Conservation (phyloP, 2,888 invertebrate genomes). For the Tiphia femorata region DNA sequence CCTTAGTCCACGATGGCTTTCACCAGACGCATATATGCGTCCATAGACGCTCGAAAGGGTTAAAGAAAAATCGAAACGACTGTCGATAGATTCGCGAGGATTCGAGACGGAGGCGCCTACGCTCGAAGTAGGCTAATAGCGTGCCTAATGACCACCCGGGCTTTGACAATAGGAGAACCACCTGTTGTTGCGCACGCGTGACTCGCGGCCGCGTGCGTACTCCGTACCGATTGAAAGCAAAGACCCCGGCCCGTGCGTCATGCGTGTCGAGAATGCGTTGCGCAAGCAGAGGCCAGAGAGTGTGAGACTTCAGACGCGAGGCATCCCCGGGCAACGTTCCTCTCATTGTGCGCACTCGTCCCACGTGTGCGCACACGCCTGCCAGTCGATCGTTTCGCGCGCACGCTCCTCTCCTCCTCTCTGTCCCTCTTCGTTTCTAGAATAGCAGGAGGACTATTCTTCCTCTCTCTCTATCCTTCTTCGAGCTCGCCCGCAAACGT, state of each 20-base stretch:
- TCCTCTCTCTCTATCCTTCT: background rate
- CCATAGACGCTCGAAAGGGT: background rate
- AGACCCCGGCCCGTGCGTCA: conserved; percentile 12
- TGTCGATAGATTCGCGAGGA: conserved; percentile 5
- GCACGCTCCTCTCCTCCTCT: too few species aligned
- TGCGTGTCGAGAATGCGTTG: conserved; percentile 24
- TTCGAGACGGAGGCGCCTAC: background rate
- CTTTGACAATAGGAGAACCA: conserved; percentile 24
- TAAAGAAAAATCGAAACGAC: too few species aligned
- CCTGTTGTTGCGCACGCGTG: conserved; percentile 24
- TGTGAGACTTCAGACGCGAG: conserved; percentile 8
- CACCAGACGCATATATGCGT: background rate
- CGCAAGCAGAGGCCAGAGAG: too few species aligned
- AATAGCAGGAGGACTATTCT: conserved; percentile 8
- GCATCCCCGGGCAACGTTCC: conserved; percentile 5
- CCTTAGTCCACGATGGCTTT: too few species aligned
- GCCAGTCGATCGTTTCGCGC: too few species aligned
- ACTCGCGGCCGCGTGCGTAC: background rate
- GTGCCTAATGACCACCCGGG: conserved; percentile 19
- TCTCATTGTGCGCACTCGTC: conserved; percentile 13
- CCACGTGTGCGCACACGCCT: background rate
- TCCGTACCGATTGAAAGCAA: conserved; percentile 14
- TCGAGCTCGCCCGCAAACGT: too few species aligned
- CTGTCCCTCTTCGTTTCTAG: conserved; percentile 8
- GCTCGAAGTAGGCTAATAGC: conserved; percentile 23